Evolutionary conservation across 1,140 invertebrate species (phyloP), one percentile per base, ranked within the genome.

Genomic region (Teleopsis dalmanni): DNA sequence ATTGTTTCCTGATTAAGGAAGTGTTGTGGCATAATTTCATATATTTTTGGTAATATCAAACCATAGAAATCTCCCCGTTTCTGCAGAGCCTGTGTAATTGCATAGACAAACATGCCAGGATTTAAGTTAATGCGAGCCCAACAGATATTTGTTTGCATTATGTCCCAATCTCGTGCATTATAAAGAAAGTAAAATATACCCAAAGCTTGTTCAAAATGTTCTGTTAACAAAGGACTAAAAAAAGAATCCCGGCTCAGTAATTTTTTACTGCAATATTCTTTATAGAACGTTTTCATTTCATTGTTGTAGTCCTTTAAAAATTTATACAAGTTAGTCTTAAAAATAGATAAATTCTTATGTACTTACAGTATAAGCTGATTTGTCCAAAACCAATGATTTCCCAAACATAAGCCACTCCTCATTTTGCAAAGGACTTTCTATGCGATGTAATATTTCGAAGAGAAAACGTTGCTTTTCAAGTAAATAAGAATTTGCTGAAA

Each of bases 11-110:
- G 71, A 53, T 78, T 75, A 34, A 82, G 78, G 71, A 80, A 87
- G 48, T 74, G 75, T 54, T 80, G 76, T 0, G 84, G 83, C 47
- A 78, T 76, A n/a, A 83, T 73, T 68, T 86, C 83, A 53, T 83
- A 83, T 6, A 81, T 74, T 23, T 81, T 76, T 2, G 83, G 83
- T 3, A 84, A 57, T 4, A 76, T 65, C 18, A 85, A 68, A 21
- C 74, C 75, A 37, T 75, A 74, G 58, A 76, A 80, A 53, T 84
- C 82, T 3, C 71, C 62, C 35, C 81, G 75, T 53, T 83, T 80
- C 19, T 78, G 58, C 6, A 83, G 61, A 1, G 82, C 80, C 4
- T 80, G 69, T 13, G 74, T 75, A 2, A 82, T 63, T 21, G 79
- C 76, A 48, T 83, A 81, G 0, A 79, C 71, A 57, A 83, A 87